A percentile compares a stretch with the other conserved stretches of the same genome.
These are phyloP conservation scores for Papilio protenor DNA, from an alignment of 2,888 invertebrate species.

Conservation along the genomic window DNA sequence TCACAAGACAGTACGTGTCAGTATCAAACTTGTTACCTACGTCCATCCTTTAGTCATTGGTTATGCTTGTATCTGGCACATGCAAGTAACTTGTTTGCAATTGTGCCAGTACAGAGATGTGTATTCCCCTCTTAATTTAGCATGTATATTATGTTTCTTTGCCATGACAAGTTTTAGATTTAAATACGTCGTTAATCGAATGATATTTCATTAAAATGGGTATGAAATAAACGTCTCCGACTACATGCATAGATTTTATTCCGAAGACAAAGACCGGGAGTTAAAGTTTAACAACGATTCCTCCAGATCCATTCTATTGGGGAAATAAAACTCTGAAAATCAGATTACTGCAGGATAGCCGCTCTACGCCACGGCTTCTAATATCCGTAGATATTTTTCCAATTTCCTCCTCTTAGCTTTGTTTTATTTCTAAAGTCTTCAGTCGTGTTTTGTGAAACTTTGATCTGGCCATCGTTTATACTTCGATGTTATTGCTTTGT, in stretches of 20 bases:
- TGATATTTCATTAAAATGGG: neutral
- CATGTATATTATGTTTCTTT: neutral
- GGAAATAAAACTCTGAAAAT: constrained; percentile 35
- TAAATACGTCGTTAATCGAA: neutral
- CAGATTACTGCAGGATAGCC: constrained; percentile 30
- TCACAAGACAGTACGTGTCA: no score
- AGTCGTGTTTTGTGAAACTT: constrained; percentile 35
- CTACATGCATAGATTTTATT: neutral
- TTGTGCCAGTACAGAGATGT: no score
- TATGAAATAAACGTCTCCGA: neutral
- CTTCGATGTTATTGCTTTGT: constrained; percentile 15
- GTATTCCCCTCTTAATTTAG: no score
- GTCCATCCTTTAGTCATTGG: no score
- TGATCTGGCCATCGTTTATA: constrained; percentile 19
- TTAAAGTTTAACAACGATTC: constrained; percentile 17
- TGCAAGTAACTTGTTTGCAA: no score
- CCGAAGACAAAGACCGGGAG: neutral
- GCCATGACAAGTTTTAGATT: neutral
- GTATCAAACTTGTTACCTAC: no score
- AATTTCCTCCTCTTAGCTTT: constrained; percentile 39
- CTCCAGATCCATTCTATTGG: constrained; percentile 21
- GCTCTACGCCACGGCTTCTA: constrained; percentile 27
- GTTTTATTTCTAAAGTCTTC: constrained; percentile 35
- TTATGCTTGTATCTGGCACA: no score
- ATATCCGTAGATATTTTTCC: constrained; percentile 39